Evolutionary conservation across 2,888 invertebrate species (phyloP).

Genomic region (Thysanoteuthis rhombus): DNA sequence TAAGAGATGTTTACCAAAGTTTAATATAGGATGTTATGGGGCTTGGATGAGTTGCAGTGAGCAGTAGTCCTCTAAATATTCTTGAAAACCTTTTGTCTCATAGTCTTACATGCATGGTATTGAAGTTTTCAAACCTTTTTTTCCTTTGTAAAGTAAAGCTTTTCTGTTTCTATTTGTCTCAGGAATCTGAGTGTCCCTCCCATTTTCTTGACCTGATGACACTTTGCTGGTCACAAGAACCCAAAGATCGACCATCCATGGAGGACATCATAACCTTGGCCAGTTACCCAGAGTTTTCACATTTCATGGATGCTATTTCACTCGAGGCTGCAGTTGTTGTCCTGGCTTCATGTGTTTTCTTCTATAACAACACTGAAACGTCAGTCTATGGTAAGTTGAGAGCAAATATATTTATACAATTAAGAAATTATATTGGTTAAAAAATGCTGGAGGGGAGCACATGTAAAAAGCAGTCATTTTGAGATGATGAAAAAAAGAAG

Average conservation of each 20-base stretch:
- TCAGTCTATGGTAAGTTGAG: neutral
- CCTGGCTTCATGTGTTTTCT: constrained; percentile 42
- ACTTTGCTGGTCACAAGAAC: constrained; percentile 89
- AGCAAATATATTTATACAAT: neutral
- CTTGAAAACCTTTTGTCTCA: too few species aligned
- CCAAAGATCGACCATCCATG: constrained; percentile 86
- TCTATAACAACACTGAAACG: constrained; percentile 33
- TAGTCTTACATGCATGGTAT: too few species aligned
- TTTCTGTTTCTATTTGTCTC: constrained; percentile 29
- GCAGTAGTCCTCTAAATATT: too few species aligned
- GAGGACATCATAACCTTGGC: constrained; percentile 89
- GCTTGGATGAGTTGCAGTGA: too few species aligned
- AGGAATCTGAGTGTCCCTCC: constrained; percentile 68
- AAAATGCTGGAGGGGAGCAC: too few species aligned
- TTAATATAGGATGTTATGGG: too few species aligned
- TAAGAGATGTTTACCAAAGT: too few species aligned
- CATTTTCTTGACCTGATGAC: constrained; percentile 94
- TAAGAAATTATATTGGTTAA: too few species aligned
- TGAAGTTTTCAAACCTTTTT: too few species aligned
- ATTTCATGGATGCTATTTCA: constrained; percentile 82
- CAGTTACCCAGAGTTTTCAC: constrained; percentile 92
- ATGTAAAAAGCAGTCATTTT: too few species aligned
- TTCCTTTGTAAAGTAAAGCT: too few species aligned
- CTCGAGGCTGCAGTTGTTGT: constrained; percentile 70
- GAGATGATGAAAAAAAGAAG: too few species aligned